Conservation (phyloP, 2,888 invertebrate species). For the Drosophila melanocephala region DNA sequence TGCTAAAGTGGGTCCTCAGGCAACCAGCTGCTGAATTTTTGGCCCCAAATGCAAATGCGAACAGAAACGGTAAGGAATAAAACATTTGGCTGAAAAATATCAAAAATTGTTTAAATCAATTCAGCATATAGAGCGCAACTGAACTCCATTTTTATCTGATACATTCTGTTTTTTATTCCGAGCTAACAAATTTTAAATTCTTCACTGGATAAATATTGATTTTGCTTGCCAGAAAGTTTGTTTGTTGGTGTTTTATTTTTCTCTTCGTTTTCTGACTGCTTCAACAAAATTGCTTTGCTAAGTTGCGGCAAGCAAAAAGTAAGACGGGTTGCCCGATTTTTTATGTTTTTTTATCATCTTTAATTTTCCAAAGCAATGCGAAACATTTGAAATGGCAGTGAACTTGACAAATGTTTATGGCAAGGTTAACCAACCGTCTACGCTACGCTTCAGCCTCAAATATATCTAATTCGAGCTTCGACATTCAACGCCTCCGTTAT, state of each 20-base stretch:
- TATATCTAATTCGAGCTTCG: conserved; percentile 35
- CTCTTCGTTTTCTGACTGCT: background rate
- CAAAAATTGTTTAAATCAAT: conserved; percentile 72
- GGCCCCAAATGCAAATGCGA: conserved; percentile 60
- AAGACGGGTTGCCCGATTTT: conserved; percentile 24
- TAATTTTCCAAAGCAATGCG: conserved; percentile 18
- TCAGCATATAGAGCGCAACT: conserved; percentile 43
- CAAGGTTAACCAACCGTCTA: conserved; percentile 57
- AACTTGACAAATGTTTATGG: conserved; percentile 57
- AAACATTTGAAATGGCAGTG: conserved; percentile 37
- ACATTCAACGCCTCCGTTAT: conserved; percentile 72
- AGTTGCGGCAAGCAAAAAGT: conserved; percentile 48
- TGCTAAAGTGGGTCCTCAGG: conserved; percentile 43
- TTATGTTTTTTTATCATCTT: background rate
- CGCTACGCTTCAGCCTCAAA: conserved; percentile 23
- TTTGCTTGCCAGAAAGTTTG: conserved; percentile 61
- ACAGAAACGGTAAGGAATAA: conserved; percentile 13
- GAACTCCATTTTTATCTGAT: conserved; percentile 36
- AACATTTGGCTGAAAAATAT: conserved; percentile 44
- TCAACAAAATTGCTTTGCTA: conserved; percentile 49
- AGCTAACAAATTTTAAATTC: conserved; percentile 54
- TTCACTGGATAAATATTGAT: conserved; percentile 73
- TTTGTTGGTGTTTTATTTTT: conserved; percentile 20
- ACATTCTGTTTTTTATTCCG: conserved; percentile 7
- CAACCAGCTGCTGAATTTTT: conserved; percentile 14